Evolutionary conservation across 2,113 vertebrate species (phyloP), one percentile per base, ranked within the genome.

Genomic region (Podarcis muralis): DNA sequence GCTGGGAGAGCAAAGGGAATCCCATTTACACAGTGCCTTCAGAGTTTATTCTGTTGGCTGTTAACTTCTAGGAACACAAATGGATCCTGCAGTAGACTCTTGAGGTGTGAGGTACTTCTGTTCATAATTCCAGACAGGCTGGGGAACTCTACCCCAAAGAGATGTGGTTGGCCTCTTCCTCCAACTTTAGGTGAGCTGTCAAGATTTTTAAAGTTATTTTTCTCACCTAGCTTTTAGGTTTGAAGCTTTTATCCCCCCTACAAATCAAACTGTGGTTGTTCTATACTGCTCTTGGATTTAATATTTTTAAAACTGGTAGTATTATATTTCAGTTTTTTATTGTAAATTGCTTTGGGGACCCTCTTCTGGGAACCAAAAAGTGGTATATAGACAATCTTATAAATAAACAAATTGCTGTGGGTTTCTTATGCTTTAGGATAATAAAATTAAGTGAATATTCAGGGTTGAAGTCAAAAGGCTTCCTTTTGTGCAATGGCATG

Each of bases 21-120:
- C 92, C 93, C 93, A 86, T 92, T 95, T 88, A 92, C 90, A 90
- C 40, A 37, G 89, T 89, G 86, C 43, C 85, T 76, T 87, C 4
- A 2, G 68, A 6, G 71, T 20, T 18, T 15, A 76, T 8, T 91
- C 92, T 92, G 48, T 80, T 84, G 92, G 43, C 90, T 12, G 90
- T 87, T 76, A 25, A 0, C 22, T 72, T 35, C 0, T 1, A 12
- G 62, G 48, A 9, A 69, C 66, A 25, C 69, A 62, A 62, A 62
- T 62, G 59, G 18, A 8, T 5, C 59, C 59, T 62, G 59, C 5
- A 20, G 18, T 62, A 62, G 18, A 62, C 13, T 62, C 3, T 62
- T 62, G 8, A 53, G 48, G 59, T 62, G 15, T 62, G 59, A 20
- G 18, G 59, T 20, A 5, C 59, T 62, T 62, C 59, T 62, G 3